These are phyloP conservation scores for Noctua janthina DNA, from an alignment of 2,888 invertebrate genomes.

Conservation along the genomic window DNA sequence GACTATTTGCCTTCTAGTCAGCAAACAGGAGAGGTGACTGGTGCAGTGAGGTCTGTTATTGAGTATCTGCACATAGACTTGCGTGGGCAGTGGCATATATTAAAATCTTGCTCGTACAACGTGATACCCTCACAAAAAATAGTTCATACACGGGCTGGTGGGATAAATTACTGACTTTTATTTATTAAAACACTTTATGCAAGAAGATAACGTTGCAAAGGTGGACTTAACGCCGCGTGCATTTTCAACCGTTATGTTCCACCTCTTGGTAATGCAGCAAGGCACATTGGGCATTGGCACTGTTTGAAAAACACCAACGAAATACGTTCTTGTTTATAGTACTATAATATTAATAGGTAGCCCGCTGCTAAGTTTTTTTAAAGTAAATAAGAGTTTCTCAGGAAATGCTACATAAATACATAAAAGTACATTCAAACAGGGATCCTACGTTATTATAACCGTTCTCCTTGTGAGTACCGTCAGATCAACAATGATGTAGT, in stretches of 20 bases:
- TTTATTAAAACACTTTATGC: background rate
- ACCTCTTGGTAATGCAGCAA: background rate
- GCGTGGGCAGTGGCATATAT: background rate
- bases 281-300: background rate
- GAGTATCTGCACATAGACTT: constrained; percentile 9
- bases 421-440: background rate
- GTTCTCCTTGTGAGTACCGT: background rate
- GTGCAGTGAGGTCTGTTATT: constrained; percentile 12
- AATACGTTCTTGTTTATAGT: background rate
- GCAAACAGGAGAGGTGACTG: constrained; percentile 2
- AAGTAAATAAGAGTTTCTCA: too few relatives aligned
- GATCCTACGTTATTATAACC: background rate
- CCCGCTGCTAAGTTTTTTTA: background rate
- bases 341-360: background rate
- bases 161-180: background rate
- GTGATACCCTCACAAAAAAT: background rate
- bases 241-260: background rate
- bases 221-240: background rate
- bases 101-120: constrained; percentile 7
- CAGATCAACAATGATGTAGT: background rate
- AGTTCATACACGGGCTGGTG: background rate
- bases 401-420: too few relatives aligned
- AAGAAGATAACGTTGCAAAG: background rate
- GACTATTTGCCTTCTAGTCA: background rate
- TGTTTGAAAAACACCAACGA: background rate